phyloP scores from a whole-genome alignment of 2,797 vertebrate species.

The Muscicapa striata region DNA sequence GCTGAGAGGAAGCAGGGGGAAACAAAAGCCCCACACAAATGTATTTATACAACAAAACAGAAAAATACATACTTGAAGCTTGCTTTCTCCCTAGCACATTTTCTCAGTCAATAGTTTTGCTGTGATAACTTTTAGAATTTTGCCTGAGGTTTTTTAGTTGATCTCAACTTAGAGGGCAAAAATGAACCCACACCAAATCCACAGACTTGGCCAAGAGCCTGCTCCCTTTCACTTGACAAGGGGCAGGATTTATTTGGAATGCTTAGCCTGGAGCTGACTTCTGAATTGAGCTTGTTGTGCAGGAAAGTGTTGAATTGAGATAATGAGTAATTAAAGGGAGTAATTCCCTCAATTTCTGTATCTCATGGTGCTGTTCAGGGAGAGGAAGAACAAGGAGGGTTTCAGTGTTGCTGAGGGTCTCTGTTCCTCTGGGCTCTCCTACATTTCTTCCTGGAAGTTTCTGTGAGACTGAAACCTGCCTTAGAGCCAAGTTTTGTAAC shows the following conservation, averaged over 20 bases:
- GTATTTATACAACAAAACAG: background rate
- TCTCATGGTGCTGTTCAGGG: background rate
- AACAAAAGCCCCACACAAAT: background rate
- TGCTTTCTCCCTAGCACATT: background rate
- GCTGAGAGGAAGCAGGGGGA: background rate
- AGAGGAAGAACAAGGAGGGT: background rate
- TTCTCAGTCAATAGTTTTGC: background rate
- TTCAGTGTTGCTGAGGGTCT: background rate
- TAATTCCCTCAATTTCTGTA: background rate
- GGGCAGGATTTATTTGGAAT: slow-evolving; percentile 35
- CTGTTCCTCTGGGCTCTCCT: background rate
- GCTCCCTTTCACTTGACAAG: background rate
- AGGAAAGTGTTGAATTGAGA: background rate
- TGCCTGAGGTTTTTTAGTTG: background rate
- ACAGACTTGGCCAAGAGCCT: background rate
- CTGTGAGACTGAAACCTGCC: background rate
- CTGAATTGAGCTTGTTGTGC: slow-evolving; percentile 32
- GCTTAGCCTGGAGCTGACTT: slow-evolving; percentile 29
- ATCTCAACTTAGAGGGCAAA: background rate
- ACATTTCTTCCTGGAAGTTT: background rate
- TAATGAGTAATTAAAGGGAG: background rate
- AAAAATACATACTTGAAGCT: background rate
- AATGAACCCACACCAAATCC: background rate
- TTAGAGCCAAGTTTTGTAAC: background rate
- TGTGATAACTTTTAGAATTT: background rate